These are phyloP conservation scores for Troides aeacus DNA, from an alignment of 2,888 invertebrate genomes.

Conservation along the genomic window DNA sequence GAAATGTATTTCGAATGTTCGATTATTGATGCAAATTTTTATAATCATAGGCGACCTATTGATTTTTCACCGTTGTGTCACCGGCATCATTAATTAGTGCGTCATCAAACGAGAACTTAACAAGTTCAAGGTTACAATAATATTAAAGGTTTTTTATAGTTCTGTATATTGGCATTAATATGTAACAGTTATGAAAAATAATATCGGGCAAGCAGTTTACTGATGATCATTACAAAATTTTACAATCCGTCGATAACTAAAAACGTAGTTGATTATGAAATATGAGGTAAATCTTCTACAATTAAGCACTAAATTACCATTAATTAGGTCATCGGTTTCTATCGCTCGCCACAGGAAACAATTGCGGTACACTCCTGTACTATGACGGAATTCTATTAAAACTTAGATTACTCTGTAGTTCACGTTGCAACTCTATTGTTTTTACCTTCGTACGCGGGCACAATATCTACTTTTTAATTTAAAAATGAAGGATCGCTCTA, in stretches of 20 bases:
- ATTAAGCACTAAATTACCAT: neutral
- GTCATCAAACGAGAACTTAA: slow-evolving; percentile 7
- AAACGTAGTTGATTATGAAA: neutral
- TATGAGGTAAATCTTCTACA: neutral
- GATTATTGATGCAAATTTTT: too few relatives aligned
- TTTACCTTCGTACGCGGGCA: too few relatives aligned
- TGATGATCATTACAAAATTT: neutral
- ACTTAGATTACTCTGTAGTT: neutral
- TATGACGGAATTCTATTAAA: neutral
- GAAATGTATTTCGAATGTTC: too few relatives aligned
- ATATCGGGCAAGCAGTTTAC: neutral
- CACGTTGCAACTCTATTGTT: neutral
- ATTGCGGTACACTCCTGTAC: neutral
- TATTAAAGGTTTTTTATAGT: neutral
- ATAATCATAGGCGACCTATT: neutral
- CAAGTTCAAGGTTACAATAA: slow-evolving; percentile 4
- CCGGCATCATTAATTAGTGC: slow-evolving; percentile 10
- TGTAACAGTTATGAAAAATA: too few relatives aligned
- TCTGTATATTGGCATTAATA: too few relatives aligned
- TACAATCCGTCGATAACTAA: neutral
- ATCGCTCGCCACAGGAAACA: neutral
- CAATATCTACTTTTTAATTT: too few relatives aligned
- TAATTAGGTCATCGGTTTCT: neutral
- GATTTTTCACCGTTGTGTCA: neutral
- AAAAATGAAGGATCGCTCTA: too few relatives aligned